Percentiles rank a stretch among this genome's conserved stretches.
Conservation (phyloP, 2,113 vertebrate species). For the Anthoscopus minutus region DNA sequence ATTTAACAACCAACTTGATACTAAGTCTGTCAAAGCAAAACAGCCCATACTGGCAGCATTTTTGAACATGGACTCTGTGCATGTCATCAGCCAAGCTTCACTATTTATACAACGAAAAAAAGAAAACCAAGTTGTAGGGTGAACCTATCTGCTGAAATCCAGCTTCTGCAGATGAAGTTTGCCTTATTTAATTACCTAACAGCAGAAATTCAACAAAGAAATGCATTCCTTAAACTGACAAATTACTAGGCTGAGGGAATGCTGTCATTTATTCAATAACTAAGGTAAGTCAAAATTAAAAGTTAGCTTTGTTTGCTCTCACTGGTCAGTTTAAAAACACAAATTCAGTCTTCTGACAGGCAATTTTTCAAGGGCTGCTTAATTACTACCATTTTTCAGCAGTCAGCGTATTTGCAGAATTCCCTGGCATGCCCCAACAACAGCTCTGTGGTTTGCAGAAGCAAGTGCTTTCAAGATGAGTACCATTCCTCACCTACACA, state of each 20-base stretch:
- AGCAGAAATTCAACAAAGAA: not conserved
- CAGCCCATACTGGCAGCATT: not conserved
- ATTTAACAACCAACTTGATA: not conserved
- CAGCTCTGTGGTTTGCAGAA: not conserved
- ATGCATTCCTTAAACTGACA: not conserved
- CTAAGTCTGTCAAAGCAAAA: not conserved
- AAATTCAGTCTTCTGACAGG: not conserved
- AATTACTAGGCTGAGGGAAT: not conserved
- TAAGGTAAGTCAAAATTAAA: not conserved
- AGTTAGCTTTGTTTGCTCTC: not conserved
- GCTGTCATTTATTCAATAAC: not conserved
- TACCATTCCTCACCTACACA: conserved; percentile 59
- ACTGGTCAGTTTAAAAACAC: not conserved
- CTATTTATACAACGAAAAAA: not conserved
- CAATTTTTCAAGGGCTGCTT: conserved; percentile 32
- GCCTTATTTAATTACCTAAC: not conserved
- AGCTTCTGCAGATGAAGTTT: not conserved
- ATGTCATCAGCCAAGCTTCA: not conserved
- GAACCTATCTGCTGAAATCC: not conserved
- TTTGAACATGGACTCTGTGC: not conserved
- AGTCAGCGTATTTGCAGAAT: not conserved
- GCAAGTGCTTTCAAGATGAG: not conserved
- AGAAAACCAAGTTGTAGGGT: not conserved
- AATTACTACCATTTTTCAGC: not conserved
- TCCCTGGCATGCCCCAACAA: not conserved